phyloP scores from a whole-genome alignment of 2,888 invertebrate species.

The Callinectes sapidus region DNA sequence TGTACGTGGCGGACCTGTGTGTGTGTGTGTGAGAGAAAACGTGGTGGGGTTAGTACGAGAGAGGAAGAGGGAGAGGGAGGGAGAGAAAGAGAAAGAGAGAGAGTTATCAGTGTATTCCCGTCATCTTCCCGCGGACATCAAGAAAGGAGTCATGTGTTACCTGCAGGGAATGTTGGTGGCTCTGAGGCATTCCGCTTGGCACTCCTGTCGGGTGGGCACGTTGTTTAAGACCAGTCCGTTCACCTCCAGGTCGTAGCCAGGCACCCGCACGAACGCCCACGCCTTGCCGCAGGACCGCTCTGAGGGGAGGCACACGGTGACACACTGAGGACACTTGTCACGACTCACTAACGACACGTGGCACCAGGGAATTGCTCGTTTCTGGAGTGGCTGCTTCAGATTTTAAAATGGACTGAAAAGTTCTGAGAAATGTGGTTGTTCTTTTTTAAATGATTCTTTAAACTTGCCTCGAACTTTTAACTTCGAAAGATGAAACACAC shows the following conservation, averaged over 20 bases:
- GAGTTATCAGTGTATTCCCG: neutral
- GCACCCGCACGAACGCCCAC: conserved; percentile 78
- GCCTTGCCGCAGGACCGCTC: conserved; percentile 75
- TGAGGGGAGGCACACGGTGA: conserved; percentile 29
- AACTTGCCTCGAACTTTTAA: too few species aligned
- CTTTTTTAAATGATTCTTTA: too few species aligned
- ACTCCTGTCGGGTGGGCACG: conserved; percentile 77
- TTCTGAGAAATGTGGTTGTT: neutral
- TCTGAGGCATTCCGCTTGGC: conserved; percentile 78
- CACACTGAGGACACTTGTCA: neutral
- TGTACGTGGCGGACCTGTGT: conserved; percentile 76
- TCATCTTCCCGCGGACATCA: neutral
- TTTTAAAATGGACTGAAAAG: neutral
- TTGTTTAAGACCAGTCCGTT: conserved; percentile 77
- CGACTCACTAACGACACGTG: neutral
- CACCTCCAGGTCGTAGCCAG: conserved; percentile 77
- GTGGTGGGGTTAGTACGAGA: neutral
- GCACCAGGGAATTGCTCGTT: neutral
- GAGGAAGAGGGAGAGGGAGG: neutral
- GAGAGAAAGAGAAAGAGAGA: neutral
- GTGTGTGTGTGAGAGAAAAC: neutral
- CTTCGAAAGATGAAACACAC: too few species aligned
- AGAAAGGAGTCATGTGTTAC: conserved; percentile 51
- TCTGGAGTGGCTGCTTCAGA: neutral
- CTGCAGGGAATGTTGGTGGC: conserved; percentile 77